Conservation (phyloP, 1,140 invertebrate genomes). For the Tenebrio molitor region DNA sequence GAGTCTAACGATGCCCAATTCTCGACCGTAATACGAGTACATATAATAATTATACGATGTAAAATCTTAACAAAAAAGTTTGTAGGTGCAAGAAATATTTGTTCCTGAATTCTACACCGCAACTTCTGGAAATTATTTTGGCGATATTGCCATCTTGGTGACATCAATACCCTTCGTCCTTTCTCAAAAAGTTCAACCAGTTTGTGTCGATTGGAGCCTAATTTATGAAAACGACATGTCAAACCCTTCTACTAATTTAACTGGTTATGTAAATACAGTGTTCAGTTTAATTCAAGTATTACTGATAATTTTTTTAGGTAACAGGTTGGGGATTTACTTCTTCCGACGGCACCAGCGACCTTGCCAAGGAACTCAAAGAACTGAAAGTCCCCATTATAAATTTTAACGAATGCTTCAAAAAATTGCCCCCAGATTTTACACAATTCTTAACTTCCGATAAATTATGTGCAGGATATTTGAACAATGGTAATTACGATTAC, state of each 20-base stretch:
- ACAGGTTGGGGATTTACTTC: constrained; percentile 59
- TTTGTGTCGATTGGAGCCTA: constrained; percentile 48
- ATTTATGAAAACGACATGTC: neutral
- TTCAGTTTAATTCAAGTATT: no score
- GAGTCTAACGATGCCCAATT: constrained; percentile 52
- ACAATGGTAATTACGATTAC: constrained; percentile 53
- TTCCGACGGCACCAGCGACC: constrained; percentile 22
- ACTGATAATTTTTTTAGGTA: constrained; percentile 51
- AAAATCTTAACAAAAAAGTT: no score
- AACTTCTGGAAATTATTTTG: constrained; percentile 45
- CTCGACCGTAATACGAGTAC: constrained; percentile 47
- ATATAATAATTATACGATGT: neutral
- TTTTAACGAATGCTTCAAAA: no score
- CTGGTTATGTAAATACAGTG: no score
- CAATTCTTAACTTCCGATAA: constrained; percentile 53
- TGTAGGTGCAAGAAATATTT: neutral
- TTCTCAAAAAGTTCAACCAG: constrained; percentile 51
- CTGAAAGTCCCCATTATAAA: constrained; percentile 52
- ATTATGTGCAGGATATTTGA: constrained; percentile 56
- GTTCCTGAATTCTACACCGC: no score
- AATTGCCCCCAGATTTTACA: constrained; percentile 50
- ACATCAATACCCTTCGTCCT: constrained; percentile 47
- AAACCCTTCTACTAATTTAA: no score
- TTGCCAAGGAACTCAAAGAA: constrained; percentile 54
- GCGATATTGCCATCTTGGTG: constrained; percentile 56